Evolutionary conservation across 2,888 invertebrate species (phyloP).

Genomic region (Synergus gifuensis): DNA sequence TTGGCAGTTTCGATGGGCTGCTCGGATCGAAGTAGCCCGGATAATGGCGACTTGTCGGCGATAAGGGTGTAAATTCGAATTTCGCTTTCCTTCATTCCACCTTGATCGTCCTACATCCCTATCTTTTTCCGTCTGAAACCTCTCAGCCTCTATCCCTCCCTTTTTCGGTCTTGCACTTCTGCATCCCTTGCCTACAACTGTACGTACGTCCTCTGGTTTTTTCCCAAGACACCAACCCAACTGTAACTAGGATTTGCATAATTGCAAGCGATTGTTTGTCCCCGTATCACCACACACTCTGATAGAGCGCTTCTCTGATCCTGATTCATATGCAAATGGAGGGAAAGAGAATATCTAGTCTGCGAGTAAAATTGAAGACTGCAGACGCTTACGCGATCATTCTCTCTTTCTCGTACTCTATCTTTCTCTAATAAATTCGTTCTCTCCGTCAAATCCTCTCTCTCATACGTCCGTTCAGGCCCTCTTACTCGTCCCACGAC

Average conservation of each 20-base stretch:
- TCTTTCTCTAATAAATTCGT: constrained; percentile 51
- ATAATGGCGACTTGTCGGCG: constrained; percentile 54
- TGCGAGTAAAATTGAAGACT: constrained; percentile 65
- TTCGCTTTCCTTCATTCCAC: constrained; percentile 54
- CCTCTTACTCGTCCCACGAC: constrained; percentile 9
- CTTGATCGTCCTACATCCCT: constrained; percentile 44
- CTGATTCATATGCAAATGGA: constrained; percentile 75
- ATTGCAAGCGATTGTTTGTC: constrained; percentile 75
- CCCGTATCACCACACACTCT: constrained; percentile 68
- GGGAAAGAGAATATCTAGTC: constrained; percentile 65
- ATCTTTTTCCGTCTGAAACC: constrained; percentile 53
- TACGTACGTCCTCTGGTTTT: constrained; percentile 43
- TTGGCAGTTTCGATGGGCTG: constrained; percentile 66
- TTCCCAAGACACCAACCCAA: constrained; percentile 65
- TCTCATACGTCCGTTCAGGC: constrained; percentile 27
- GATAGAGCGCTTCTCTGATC: constrained; percentile 67
- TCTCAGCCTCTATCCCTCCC: constrained; percentile 49
- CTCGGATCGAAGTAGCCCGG: constrained; percentile 50
- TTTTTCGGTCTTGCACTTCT: constrained; percentile 8
- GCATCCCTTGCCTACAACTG: background rate
- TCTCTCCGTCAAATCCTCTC: constrained; percentile 5
- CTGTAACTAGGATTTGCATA: constrained; percentile 72
- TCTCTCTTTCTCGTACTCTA: constrained; percentile 53
- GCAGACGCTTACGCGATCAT: constrained; percentile 64
- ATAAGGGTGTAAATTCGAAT: constrained; percentile 57